Evolutionary conservation across 2,888 invertebrate genomes (phyloP).

Genomic region (Tinea semifulvella): DNA sequence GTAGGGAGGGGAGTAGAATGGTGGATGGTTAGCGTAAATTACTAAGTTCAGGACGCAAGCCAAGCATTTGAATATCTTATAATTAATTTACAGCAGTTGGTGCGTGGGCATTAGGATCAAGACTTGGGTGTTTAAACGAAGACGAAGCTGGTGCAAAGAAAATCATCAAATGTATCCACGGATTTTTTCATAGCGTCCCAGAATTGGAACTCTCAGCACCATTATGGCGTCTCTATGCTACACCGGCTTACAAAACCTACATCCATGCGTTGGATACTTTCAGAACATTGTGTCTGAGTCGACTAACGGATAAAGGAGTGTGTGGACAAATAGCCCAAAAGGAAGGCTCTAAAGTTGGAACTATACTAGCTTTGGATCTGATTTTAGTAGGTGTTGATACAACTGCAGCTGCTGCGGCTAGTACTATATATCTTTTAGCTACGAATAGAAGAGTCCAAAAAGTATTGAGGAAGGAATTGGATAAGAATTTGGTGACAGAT

Average conservation of each 20-base stretch:
- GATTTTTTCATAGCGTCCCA: constrained; percentile 75
- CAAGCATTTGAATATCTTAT: neutral
- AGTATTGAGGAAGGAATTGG: constrained; percentile 70
- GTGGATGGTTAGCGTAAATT: too few species aligned
- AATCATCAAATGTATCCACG: constrained; percentile 81
- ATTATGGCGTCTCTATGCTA: constrained; percentile 77
- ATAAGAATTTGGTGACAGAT: constrained; percentile 58
- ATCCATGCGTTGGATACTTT: constrained; percentile 77
- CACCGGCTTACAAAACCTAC: constrained; percentile 75
- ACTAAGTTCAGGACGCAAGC: too few species aligned
- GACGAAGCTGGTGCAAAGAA: constrained; percentile 77
- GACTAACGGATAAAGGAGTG: constrained; percentile 51
- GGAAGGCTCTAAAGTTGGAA: constrained; percentile 60
- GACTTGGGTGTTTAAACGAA: constrained; percentile 77
- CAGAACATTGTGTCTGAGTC: constrained; percentile 64
- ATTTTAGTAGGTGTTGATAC: constrained; percentile 85
- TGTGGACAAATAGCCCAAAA: constrained; percentile 48
- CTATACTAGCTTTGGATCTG: constrained; percentile 79
- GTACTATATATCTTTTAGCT: constrained; percentile 78
- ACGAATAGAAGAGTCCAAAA: constrained; percentile 75
- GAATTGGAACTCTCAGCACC: constrained; percentile 79
- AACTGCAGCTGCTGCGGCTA: constrained; percentile 79
- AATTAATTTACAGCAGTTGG: constrained; percentile 72
- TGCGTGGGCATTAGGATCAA: constrained; percentile 80
- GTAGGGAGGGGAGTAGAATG: too few species aligned